phyloP scores from a whole-genome alignment of 2,113 vertebrate species.

The Lipophrys pholis region DNA sequence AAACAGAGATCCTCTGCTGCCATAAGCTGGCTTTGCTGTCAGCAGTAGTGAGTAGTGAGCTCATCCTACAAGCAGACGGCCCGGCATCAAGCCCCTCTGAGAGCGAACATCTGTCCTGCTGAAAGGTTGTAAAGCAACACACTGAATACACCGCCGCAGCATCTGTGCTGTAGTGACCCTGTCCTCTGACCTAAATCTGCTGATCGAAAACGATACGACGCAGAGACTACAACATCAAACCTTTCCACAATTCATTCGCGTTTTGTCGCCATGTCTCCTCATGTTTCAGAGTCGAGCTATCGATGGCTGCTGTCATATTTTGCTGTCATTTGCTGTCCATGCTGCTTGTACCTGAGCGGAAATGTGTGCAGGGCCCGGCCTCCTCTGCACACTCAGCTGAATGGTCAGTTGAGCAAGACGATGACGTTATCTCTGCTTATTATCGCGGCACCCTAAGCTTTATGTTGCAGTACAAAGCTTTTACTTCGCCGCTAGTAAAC shows the following conservation, averaged over 20 bases:
- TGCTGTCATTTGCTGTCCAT: neutral
- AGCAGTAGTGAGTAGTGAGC: slow-evolving; percentile 62
- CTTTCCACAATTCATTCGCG: neutral
- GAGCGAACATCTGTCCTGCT: slow-evolving; percentile 66
- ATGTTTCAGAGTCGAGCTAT: neutral
- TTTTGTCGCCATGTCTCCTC: neutral
- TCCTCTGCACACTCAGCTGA: slow-evolving; percentile 55
- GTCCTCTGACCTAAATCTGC: slow-evolving; percentile 67
- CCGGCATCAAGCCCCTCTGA: slow-evolving; percentile 52
- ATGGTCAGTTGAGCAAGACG: slow-evolving; percentile 70
- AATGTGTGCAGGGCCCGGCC: slow-evolving; percentile 46
- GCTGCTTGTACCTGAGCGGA: slow-evolving; percentile 28
- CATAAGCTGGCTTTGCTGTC: slow-evolving; percentile 66
- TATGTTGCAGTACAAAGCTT: slow-evolving; percentile 55
- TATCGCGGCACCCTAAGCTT: slow-evolving; percentile 59
- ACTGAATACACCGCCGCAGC: slow-evolving; percentile 45
- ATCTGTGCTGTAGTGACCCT: slow-evolving; percentile 61
- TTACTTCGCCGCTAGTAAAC: slow-evolving; percentile 41
- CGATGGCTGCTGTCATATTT: neutral
- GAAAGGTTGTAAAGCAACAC: slow-evolving; percentile 54
- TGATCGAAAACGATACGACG: slow-evolving; percentile 18
- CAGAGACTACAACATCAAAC: neutral
- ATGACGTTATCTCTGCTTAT: slow-evolving; percentile 76
- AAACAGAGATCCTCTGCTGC: slow-evolving; percentile 38
- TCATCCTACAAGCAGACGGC: slow-evolving; percentile 64